These are phyloP conservation scores for Doryteuthis pealeii DNA, from an alignment of 1,140 invertebrate species.

Conservation along the genomic window DNA sequence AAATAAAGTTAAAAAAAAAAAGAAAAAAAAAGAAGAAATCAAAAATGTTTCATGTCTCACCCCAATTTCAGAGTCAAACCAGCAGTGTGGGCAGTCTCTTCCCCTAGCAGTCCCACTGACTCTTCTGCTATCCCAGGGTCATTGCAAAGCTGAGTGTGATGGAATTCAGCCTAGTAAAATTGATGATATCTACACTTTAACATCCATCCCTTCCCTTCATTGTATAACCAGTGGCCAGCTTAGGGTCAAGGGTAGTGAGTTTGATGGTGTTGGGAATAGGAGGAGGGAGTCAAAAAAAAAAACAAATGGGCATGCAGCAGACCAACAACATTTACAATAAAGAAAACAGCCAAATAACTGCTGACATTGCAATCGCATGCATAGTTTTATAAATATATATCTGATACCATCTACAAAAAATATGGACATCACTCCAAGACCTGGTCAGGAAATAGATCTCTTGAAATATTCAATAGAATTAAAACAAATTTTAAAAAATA, in stretches of 20 bases:
- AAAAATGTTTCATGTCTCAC: constrained; percentile 64
- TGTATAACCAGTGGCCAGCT: background rate
- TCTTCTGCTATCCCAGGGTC: constrained; percentile 76
- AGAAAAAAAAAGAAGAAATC: constrained; percentile 9
- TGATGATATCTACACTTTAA: constrained; percentile 22
- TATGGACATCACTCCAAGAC: too few species aligned
- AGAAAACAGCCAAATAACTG: background rate
- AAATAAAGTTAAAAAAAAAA: background rate
- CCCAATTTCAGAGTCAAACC: constrained; percentile 93
- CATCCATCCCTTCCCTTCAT: constrained; percentile 9
- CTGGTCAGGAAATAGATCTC: too few species aligned
- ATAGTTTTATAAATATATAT: too few species aligned
- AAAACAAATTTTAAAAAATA: too few species aligned
- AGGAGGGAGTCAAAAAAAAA: background rate
- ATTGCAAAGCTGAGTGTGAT: constrained; percentile 55
- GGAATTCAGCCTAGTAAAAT: constrained; percentile 55
- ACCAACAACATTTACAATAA: constrained; percentile 10
- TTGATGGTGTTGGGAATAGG: too few species aligned
- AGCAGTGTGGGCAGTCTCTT: constrained; percentile 87
- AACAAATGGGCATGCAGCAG: constrained; percentile 5
- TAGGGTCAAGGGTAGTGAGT: too few species aligned
- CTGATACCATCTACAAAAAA: too few species aligned
- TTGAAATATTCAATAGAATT: too few species aligned
- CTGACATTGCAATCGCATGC: background rate
- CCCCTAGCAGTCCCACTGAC: constrained; percentile 89